Conservation (phyloP, 2,113 vertebrate species). For the Porphyrio hochstetteri region DNA sequence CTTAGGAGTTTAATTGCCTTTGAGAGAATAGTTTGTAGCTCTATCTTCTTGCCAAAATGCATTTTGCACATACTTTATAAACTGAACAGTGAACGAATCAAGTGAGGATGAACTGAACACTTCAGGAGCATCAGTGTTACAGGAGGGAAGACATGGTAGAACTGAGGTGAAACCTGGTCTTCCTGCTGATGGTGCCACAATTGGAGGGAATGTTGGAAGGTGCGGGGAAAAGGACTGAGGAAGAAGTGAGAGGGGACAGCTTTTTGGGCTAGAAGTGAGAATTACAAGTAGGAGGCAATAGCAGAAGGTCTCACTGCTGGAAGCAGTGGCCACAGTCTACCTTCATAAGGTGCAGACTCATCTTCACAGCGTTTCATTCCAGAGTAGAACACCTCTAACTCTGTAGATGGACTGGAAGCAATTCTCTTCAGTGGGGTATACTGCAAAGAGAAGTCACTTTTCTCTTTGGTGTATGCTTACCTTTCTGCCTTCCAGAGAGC, state of each 20-base stretch:
- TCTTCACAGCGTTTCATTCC: rapidly evolving
- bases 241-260: not conserved
- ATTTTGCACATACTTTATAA: not conserved
- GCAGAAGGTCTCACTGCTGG: not conserved
- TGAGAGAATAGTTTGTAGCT: not conserved
- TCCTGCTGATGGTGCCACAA: rapidly evolving
- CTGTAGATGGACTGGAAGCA: not conserved
- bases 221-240: not conserved
- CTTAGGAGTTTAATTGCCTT: not conserved
- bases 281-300: not conserved
- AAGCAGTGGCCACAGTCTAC: not conserved
- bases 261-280: not conserved
- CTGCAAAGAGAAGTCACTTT: not conserved
- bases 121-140: not conserved
- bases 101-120: not conserved
- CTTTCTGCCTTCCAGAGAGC: not conserved
- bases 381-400: not conserved
- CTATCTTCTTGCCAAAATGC: not conserved
- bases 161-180: not conserved
- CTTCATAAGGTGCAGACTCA: not conserved
- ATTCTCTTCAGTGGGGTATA: not conserved
- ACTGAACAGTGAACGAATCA: not conserved
- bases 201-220: not conserved
- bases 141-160: not conserved
- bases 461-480: not conserved